Evolutionary conservation across 2,113 vertebrate species (phyloP).

Genomic region (Mormyrus lacerda): DNA sequence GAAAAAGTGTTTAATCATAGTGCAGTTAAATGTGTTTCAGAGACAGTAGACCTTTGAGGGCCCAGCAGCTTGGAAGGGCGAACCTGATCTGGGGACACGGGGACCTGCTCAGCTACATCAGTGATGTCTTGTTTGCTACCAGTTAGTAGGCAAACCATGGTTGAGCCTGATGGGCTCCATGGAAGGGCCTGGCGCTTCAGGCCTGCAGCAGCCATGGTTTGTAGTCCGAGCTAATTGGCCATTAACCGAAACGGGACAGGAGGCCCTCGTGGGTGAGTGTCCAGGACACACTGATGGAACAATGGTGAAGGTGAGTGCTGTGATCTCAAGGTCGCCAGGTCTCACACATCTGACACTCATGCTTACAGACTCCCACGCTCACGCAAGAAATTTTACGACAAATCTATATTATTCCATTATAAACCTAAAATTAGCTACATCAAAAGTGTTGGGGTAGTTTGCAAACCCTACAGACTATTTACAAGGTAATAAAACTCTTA

Average conservation of each 20-base stretch:
- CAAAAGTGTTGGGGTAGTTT: background rate
- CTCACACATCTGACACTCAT: background rate
- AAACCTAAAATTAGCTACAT: background rate
- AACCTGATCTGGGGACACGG: background rate
- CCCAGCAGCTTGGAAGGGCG: background rate
- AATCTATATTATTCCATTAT: background rate
- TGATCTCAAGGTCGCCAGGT: background rate
- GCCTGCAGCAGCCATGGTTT: slow-evolving; percentile 15
- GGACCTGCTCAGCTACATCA: background rate
- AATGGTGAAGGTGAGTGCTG: background rate
- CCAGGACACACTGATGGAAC: background rate
- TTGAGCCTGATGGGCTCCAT: background rate
- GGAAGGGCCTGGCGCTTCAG: slow-evolving; percentile 3
- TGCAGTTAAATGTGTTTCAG: background rate
- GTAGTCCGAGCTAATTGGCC: slow-evolving; percentile 25
- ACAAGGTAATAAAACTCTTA: background rate
- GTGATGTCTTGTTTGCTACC: background rate
- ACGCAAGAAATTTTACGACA: background rate
- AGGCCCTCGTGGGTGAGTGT: background rate
- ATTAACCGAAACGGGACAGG: slow-evolving; percentile 12
- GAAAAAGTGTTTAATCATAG: background rate
- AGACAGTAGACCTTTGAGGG: background rate
- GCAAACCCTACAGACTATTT: background rate
- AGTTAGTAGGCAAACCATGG: slow-evolving; percentile 12
- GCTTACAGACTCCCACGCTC: background rate